These are phyloP conservation scores for Apogon hyalosoma DNA, from an alignment of 2,797 vertebrate species.

Conservation along the genomic window DNA sequence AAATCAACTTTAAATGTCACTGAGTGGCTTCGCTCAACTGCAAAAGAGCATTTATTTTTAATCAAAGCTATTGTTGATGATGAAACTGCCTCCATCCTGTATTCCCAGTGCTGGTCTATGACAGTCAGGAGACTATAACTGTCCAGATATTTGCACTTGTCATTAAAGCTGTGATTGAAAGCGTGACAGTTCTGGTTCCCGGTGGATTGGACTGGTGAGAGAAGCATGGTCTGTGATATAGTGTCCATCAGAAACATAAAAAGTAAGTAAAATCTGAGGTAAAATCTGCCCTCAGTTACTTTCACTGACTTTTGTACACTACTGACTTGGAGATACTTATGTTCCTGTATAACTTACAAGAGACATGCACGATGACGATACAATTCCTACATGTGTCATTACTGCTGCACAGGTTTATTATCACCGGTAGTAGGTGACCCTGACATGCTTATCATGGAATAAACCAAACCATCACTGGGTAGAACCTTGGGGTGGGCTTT, in stretches of 20 bases:
- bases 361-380: too few species aligned
- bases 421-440: too few species aligned
- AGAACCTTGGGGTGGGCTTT: too few species aligned
- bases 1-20: slow-evolving; percentile 43
- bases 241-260: background rate
- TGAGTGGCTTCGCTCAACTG: slow-evolving; percentile 12
- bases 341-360: too few species aligned
- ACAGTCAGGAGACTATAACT: slow-evolving; percentile 16
- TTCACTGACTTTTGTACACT: too few species aligned
- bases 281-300: slow-evolving; percentile 6
- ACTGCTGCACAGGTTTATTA: too few species aligned
- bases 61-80: slow-evolving; percentile 60
- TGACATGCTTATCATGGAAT: too few species aligned
- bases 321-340: too few species aligned
- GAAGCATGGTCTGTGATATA: slow-evolving; percentile 8
- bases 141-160: slow-evolving; percentile 7
- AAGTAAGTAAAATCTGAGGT: background rate
- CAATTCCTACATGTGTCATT: too few species aligned
- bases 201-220: slow-evolving; percentile 5
- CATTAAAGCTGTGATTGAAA: slow-evolving; percentile 2
- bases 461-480: too few species aligned
- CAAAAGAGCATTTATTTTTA: slow-evolving; percentile 60
- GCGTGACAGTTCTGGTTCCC: slow-evolving; percentile 9
- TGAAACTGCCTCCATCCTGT: slow-evolving; percentile 37
- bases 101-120: slow-evolving; percentile 12